Conservation (phyloP, 2,888 invertebrate species). For the Zonitis immaculata region DNA sequence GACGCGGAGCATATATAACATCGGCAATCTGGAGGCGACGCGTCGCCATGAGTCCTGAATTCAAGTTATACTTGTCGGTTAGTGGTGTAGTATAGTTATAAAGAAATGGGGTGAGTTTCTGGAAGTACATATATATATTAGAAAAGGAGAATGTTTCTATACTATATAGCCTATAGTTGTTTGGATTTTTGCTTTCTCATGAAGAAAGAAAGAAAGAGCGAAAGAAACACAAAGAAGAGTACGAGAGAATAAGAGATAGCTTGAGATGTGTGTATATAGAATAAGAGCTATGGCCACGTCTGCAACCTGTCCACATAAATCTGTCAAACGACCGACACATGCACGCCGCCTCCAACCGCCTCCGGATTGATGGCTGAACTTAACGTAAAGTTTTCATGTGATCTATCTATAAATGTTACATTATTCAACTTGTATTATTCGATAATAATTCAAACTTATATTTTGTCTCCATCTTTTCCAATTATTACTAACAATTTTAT, state of each 20-base stretch:
- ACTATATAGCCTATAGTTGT: not conserved
- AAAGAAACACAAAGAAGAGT: too few relatives aligned
- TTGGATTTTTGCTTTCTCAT: not conserved
- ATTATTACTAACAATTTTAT: too few relatives aligned
- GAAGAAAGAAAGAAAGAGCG: not conserved
- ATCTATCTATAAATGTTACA: not conserved
- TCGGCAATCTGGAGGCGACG: slow-evolving; percentile 46
- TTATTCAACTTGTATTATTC: too few relatives aligned
- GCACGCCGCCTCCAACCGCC: slow-evolving; percentile 14
- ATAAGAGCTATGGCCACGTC: slow-evolving; percentile 37
- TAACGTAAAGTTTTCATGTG: not conserved
- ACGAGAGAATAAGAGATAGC: too few relatives aligned
- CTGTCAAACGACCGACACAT: slow-evolving; percentile 47
- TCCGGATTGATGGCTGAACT: not conserved
- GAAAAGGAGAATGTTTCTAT: slow-evolving; percentile 17
- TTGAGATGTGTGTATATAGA: too few relatives aligned
- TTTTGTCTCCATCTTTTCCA: too few relatives aligned
- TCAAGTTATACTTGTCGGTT: slow-evolving; percentile 15
- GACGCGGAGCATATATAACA: slow-evolving; percentile 45
- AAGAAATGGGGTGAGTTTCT: slow-evolving; percentile 9
- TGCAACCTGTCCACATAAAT: slow-evolving; percentile 52
- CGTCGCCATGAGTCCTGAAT: slow-evolving; percentile 30
- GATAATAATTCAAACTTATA: too few relatives aligned
- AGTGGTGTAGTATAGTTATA: not conserved
- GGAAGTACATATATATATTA: too few relatives aligned